Percentiles rank a stretch among this genome's conserved stretches.
phyloP scores from a whole-genome alignment of 2,888 invertebrate species.

The Hirtodrosophila duncani region DNA sequence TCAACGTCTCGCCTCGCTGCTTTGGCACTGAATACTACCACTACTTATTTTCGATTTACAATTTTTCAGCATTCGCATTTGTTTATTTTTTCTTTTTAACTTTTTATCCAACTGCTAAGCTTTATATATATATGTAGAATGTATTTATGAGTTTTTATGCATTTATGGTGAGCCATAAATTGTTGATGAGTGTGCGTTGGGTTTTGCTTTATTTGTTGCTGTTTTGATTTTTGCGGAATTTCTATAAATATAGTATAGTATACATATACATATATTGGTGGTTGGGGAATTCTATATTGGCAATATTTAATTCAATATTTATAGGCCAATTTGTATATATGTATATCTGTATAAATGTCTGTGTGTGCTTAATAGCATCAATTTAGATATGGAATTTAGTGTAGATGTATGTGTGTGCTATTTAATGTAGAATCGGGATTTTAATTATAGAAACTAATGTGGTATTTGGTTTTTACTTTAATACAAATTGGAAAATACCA shows the following conservation, averaged over 20 bases:
- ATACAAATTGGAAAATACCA: too few relatives aligned
- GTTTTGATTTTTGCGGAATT: not conserved
- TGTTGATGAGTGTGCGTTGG: slow-evolving; percentile 17
- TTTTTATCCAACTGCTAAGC: slow-evolving; percentile 29
- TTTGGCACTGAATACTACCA: too few relatives aligned
- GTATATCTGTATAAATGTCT: slow-evolving; percentile 3
- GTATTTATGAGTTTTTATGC: slow-evolving; percentile 38
- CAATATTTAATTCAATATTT: slow-evolving; percentile 57
- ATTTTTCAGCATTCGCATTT: too few relatives aligned
- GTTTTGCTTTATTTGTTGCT: slow-evolving; percentile 2
- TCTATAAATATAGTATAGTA: slow-evolving; percentile 20
- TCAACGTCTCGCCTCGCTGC: too few relatives aligned
- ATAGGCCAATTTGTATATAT: slow-evolving; percentile 31
- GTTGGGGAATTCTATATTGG: slow-evolving; percentile 11
- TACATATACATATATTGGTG: slow-evolving; percentile 5
- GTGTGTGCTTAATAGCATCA: slow-evolving; percentile 27
- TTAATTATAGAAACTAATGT: slow-evolving; percentile 57
- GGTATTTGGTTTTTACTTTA: too few relatives aligned
- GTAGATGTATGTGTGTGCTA: slow-evolving; percentile 14
- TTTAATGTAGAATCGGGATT: too few relatives aligned
- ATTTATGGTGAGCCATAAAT: slow-evolving; percentile 39
- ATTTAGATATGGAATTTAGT: slow-evolving; percentile 32
- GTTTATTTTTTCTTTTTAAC: slow-evolving; percentile 36
- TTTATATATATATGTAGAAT: slow-evolving; percentile 27
- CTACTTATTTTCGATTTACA: too few relatives aligned